Base-by-base conservation (phyloP, 2,888 invertebrate species). In the Dasysyrphus tricinctus region DNA sequence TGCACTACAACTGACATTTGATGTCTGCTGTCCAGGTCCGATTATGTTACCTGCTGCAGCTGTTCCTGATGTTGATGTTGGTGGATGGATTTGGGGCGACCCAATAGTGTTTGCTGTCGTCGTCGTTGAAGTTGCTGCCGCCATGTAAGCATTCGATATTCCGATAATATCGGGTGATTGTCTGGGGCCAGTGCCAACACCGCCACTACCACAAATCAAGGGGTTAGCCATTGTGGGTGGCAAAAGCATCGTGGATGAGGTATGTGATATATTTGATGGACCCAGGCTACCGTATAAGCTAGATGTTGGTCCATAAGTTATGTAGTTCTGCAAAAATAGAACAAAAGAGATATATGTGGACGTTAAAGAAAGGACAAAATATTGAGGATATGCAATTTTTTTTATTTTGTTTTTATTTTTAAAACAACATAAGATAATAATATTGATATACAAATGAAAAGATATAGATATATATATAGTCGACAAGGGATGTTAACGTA, bases 101-200 rank as follows among this genome's bases (percentile, higher is more conserved):
- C 65, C 80, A 0, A 88, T 85, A 49, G 75, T 88, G 67, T 88
- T 89, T 8, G 61, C 19, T 39, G 89, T 89, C 42, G 70, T 73
- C 54, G 67, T 72, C 39, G 80, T 51, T 16, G 65, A 65, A 37
- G 76, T 61, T 59, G 61, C 67, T 69, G 84, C 73, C 49, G 89
- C 85, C 19, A 90, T 89, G 88, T 90, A 91, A 14, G 90, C 88
- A 65, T 89, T 91, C 9, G 91, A 88, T 42, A 92, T 90, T 59
- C 92, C 92, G 63, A 92, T 90, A 76, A 92, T 90, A 88, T 92
- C 92, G 37, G 92, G 92, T 65, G 92, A 92, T 88, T 92, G 92
- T 57, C 91, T 89, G 5, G 89, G 80, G 19, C 90, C 91, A 76
- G 90, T 88, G 65, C 84, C 77, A 51, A 73, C 16, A 7, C 65